Conservation (phyloP, 2,113 vertebrate species). For the Charina bottae region DNA sequence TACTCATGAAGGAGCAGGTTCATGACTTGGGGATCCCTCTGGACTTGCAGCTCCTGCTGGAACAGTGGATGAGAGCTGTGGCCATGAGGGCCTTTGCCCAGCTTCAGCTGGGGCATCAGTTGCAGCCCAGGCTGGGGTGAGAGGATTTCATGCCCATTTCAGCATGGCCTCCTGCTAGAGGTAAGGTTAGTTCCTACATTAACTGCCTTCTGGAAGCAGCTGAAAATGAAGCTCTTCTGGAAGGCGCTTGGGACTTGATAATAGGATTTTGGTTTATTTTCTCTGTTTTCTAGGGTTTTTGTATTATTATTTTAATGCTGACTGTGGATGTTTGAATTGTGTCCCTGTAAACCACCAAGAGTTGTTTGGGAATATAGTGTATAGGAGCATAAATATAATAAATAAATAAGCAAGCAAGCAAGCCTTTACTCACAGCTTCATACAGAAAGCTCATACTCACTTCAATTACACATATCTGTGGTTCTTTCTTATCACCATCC, state of each 20-base stretch:
- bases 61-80: not conserved
- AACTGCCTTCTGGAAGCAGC: not conserved
- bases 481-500: conserved; percentile 74
- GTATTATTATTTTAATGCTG: not conserved
- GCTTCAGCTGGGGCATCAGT: not conserved
- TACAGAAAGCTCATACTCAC: conserved; percentile 57
- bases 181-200: not conserved
- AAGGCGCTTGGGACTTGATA: not conserved
- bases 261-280: not conserved
- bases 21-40: not conserved
- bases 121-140: not conserved
- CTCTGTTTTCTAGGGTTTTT: not conserved
- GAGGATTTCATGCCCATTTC: not conserved
- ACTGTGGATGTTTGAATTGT: not conserved
- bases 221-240: not conserved
- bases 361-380: not conserved
- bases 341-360: not conserved
- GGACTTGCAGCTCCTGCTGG: not conserved
- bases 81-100: not conserved
- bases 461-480: conserved; percentile 83
- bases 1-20: not conserved
- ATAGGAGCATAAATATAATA: not conserved
- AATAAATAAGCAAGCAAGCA: not conserved
- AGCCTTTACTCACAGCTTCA: not conserved
- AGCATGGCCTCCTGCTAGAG: not conserved